These are phyloP conservation scores for Urocynchramus pylzowi DNA, from an alignment of 2,113 vertebrate genomes.

Conservation along the genomic window DNA sequence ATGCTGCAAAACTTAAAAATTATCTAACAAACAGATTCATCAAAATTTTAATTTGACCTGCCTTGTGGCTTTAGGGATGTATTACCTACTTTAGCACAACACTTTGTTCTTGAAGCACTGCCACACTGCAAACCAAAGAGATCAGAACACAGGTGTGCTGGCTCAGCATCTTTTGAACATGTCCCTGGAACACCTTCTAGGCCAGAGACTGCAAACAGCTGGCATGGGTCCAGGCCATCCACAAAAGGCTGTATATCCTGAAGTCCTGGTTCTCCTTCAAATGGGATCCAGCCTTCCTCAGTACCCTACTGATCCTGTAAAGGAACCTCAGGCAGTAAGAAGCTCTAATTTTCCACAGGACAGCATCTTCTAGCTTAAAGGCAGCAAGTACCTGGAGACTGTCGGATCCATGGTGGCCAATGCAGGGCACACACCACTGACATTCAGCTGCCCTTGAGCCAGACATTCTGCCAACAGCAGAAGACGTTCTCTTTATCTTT, in stretches of 20 bases:
- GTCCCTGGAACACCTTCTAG: neutral
- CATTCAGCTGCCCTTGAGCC: neutral
- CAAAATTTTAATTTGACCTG: neutral
- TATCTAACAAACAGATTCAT: neutral
- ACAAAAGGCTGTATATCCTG: neutral
- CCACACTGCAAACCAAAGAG: neutral
- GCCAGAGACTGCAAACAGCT: neutral
- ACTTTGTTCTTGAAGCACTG: neutral
- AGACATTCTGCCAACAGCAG: neutral
- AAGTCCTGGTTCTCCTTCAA: neutral
- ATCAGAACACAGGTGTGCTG: neutral
- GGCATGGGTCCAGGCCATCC: neutral
- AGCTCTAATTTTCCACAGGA: neutral
- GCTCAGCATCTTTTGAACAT: neutral
- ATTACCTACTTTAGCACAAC: neutral
- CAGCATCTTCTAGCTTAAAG: neutral
- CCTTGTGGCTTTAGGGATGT: neutral
- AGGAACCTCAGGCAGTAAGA: neutral
- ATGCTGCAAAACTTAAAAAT: neutral
- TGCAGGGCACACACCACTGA: neutral
- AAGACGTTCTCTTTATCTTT: neutral
- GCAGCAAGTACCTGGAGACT: neutral
- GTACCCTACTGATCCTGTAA: neutral
- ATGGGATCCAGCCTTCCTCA: neutral
- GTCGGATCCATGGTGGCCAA: fast-evolving